These are phyloP conservation scores for Halocaridina rubra DNA, from an alignment of 2,888 invertebrate species.

Conservation along the genomic window DNA sequence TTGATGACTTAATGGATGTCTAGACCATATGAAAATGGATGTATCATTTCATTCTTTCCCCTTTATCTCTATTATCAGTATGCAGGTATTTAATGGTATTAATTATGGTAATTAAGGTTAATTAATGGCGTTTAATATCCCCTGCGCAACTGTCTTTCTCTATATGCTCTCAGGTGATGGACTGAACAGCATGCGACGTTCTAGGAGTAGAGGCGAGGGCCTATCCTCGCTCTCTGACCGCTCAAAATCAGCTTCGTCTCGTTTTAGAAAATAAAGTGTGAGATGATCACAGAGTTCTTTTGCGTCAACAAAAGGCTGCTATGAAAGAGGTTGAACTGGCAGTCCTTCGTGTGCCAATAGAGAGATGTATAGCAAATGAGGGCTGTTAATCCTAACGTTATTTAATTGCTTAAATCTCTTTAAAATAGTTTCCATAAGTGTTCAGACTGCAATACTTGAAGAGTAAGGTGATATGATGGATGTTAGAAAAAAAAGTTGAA, in stretches of 20 bases:
- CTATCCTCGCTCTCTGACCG: conserved; percentile 51
- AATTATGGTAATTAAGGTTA: too few relatives aligned
- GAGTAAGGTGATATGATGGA: too few relatives aligned
- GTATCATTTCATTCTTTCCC: too few relatives aligned
- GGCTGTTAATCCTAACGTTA: too few relatives aligned
- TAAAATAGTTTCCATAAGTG: too few relatives aligned
- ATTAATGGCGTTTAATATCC: too few relatives aligned
- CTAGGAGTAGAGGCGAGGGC: conserved; percentile 57
- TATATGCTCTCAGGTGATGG: conserved; percentile 39
- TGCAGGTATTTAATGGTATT: too few relatives aligned
- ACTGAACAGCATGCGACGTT: conserved; percentile 54
- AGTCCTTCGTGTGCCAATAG: conserved; percentile 28
- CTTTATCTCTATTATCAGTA: too few relatives aligned
- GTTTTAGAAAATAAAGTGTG: conserved; percentile 41
- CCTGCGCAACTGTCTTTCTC: too few relatives aligned
- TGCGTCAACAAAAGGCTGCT: conserved; percentile 35
- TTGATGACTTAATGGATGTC: too few relatives aligned
- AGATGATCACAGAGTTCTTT: neutral
- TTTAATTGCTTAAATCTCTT: too few relatives aligned
- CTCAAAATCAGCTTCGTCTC: conserved; percentile 42
- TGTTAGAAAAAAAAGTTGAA: neutral
- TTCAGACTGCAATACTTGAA: neutral
- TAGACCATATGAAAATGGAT: too few relatives aligned
- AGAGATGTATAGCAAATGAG: conserved; percentile 24
- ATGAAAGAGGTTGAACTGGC: conserved; percentile 26